Conservation (phyloP, 1,140 invertebrate genomes). For the Colletes latitarsis region DNA sequence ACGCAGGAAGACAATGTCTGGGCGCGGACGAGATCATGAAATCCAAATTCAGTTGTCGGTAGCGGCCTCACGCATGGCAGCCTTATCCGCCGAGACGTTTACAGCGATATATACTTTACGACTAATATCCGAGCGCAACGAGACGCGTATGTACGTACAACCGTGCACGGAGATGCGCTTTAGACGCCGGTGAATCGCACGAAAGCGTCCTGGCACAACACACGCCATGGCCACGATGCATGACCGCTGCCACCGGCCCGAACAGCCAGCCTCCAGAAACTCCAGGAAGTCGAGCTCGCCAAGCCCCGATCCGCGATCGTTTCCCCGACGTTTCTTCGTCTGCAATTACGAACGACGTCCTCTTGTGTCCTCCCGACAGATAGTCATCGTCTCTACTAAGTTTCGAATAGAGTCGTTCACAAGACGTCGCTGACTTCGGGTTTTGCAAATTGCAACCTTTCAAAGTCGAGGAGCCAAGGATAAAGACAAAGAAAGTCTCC, state of each 20-base stretch:
- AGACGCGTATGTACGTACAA: not conserved
- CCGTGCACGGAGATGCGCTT: slow-evolving; percentile 14
- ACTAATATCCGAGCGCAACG: slow-evolving; percentile 19
- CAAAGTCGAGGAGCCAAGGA: not conserved
- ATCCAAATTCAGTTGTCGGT: slow-evolving; percentile 3
- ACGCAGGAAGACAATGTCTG: slow-evolving; percentile 7
- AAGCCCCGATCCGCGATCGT: not conserved
- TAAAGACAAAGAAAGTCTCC: too few relatives aligned
- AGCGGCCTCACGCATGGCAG: slow-evolving; percentile 7
- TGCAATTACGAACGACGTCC: slow-evolving; percentile 17
- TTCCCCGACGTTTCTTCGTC: slow-evolving; percentile 5
- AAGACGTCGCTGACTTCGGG: not conserved
- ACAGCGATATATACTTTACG: slow-evolving; percentile 24
- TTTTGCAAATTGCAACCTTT: not conserved
- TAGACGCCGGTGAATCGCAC: slow-evolving; percentile 11
- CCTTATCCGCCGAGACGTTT: slow-evolving; percentile 15
- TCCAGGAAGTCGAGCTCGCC: slow-evolving; percentile 25
- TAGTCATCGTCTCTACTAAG: not conserved
- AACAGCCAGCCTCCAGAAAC: slow-evolving; percentile 6
- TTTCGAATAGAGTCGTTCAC: not conserved
- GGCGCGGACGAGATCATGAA: not conserved
- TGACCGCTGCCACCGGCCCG: slow-evolving; percentile 54
- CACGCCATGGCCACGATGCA: slow-evolving; percentile 57
- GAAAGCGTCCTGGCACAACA: slow-evolving; percentile 3
- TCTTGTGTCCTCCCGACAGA: not conserved